Evolutionary conservation across 2,797 vertebrate genomes (phyloP).

Genomic region (Siniperca obscura): DNA sequence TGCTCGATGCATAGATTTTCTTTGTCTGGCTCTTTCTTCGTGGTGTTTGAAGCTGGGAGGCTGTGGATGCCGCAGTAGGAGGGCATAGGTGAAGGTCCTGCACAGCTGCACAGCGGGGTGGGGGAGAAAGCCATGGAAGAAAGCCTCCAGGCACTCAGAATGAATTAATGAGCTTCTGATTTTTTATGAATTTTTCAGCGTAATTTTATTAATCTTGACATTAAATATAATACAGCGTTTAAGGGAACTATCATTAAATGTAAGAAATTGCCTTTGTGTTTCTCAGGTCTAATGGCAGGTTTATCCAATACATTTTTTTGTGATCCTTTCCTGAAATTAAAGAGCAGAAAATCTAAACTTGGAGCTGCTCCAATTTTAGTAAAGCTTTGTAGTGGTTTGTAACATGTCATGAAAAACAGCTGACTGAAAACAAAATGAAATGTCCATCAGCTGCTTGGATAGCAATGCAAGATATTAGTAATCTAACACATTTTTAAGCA

Average conservation of each 20-base stretch:
- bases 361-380: constrained; percentile 22
- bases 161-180: constrained; percentile 67
- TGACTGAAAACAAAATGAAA: constrained; percentile 35
- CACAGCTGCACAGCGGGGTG: constrained; percentile 74
- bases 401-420: constrained; percentile 38
- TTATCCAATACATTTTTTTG: constrained; percentile 26
- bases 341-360: constrained; percentile 24
- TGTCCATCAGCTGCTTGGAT: constrained; percentile 45
- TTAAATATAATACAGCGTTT: constrained; percentile 19
- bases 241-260: constrained; percentile 21
- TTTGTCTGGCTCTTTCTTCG: constrained; percentile 64
- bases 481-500: background rate
- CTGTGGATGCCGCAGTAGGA: constrained; percentile 60
- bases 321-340: constrained; percentile 36
- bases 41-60: constrained; percentile 52
- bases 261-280: constrained; percentile 19
- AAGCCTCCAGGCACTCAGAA: constrained; percentile 62
- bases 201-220: constrained; percentile 36
- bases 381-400: constrained; percentile 37
- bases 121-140: constrained; percentile 25
- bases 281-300: constrained; percentile 15
- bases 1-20: constrained; percentile 53
- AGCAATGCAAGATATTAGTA: constrained; percentile 13
- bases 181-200: constrained; percentile 43
- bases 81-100: constrained; percentile 81